These are phyloP conservation scores for Metellina segmentata DNA, from an alignment of 2,888 invertebrate genomes.

Conservation along the genomic window DNA sequence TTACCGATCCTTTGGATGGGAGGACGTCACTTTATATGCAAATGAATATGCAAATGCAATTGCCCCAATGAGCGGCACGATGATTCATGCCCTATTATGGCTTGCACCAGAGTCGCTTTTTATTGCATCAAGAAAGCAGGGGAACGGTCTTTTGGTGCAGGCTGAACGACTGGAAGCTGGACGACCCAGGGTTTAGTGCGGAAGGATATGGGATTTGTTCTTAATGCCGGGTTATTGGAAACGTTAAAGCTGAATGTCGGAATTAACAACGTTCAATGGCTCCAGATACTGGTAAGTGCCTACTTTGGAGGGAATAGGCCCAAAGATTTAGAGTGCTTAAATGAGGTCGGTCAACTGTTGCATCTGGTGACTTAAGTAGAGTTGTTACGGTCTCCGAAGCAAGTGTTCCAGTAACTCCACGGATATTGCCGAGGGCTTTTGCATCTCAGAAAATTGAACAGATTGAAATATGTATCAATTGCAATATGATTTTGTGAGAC, in stretches of 20 bases:
- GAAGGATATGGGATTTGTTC: not conserved
- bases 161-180: not conserved
- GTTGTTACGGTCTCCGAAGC: not conserved
- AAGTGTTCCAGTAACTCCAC: no score
- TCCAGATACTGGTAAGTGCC: not conserved
- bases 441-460: no score
- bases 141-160: not conserved
- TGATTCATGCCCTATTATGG: constrained; percentile 52
- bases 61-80: constrained; percentile 22
- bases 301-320: not conserved
- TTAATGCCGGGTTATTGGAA: constrained; percentile 21
- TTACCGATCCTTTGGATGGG: not conserved
- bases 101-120: constrained; percentile 34
- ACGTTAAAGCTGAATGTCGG: not conserved
- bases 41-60: constrained; percentile 62
- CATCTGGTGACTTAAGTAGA: not conserved
- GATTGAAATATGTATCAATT: no score
- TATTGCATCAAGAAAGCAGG: constrained; percentile 49
- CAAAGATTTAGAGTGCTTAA: not conserved
- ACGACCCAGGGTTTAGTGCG: not conserved
- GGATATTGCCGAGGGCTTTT: no score
- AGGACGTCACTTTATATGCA: constrained; percentile 59
- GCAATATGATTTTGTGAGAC: no score
- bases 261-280: constrained; percentile 25
- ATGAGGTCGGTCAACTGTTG: constrained; percentile 31